phyloP scores from a whole-genome alignment of 2,888 invertebrate genomes.

The Perizoma flavofasciatum region DNA sequence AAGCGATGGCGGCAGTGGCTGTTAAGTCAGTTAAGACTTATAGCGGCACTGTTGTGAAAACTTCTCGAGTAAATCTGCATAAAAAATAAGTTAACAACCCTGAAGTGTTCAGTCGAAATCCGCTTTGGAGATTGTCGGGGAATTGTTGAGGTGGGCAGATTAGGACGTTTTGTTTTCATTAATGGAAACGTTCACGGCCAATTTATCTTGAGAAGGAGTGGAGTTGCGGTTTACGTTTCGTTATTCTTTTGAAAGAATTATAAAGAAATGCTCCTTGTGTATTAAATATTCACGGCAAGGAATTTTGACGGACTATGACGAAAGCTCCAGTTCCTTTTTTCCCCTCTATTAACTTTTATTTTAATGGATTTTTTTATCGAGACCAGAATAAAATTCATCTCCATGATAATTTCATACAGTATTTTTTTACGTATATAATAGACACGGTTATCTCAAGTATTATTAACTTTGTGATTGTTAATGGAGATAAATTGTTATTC shows the following conservation, averaged over 20 bases:
- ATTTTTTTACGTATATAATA: too few species aligned
- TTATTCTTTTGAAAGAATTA: slow-evolving; percentile 9
- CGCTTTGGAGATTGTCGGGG: slow-evolving; percentile 44
- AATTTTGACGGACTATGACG: slow-evolving; percentile 8
- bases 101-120: slow-evolving; percentile 48
- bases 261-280: slow-evolving; percentile 10
- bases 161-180: slow-evolving; percentile 26
- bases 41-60: slow-evolving; percentile 50
- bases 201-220: slow-evolving; percentile 18
- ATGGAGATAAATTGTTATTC: too few species aligned
- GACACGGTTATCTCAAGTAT: too few species aligned
- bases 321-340: slow-evolving; percentile 5
- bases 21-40: slow-evolving; percentile 54
- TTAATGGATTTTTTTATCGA: neutral
- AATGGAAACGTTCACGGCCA: slow-evolving; percentile 17
- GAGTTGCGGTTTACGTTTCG: slow-evolving; percentile 16
- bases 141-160: slow-evolving; percentile 23
- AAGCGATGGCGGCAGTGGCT: slow-evolving; percentile 45
- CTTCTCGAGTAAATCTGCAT: slow-evolving; percentile 63
- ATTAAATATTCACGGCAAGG: slow-evolving; percentile 16
- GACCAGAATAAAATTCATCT: too few species aligned
- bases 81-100: slow-evolving; percentile 62
- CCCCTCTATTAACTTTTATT: slow-evolving; percentile 2
- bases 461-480: too few species aligned
- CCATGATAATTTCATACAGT: too few species aligned